Conservation (phyloP, 2,113 vertebrate species). For the Pristiophorus japonicus region DNA sequence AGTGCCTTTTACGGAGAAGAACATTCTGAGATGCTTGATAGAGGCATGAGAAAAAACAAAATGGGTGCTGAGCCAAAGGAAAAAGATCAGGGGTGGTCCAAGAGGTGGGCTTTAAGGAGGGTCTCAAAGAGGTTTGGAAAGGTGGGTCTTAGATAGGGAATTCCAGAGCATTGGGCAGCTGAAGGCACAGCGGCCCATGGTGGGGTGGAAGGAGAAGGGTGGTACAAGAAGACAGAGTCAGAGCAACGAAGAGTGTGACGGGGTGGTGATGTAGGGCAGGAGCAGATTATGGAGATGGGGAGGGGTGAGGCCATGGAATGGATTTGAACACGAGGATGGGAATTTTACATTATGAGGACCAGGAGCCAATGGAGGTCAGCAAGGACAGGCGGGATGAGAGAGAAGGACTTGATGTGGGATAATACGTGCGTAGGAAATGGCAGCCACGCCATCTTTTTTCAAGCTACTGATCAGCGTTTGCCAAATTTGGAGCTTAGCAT, state of each 20-base stretch:
- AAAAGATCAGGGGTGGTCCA: no score
- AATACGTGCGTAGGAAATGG: neutral
- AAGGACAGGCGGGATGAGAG: neutral
- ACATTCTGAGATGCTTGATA: no score
- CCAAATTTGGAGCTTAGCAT: neutral
- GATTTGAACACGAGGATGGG: neutral
- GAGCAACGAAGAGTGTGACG: neutral
- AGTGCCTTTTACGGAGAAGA: no score
- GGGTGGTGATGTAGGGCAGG: neutral
- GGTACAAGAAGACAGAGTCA: no score
- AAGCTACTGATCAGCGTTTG: neutral
- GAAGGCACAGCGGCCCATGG: no score
- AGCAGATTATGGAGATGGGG: neutral
- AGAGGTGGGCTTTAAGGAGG: no score
- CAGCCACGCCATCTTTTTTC: neutral
- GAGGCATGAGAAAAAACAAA: no score
- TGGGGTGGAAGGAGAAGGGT: no score
- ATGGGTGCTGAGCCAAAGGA: no score
- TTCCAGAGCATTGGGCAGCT: no score
- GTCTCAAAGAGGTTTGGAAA: no score
- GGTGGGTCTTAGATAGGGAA: no score
- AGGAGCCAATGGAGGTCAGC: neutral
- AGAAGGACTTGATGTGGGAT: neutral
- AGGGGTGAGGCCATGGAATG: neutral
- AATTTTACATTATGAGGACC: neutral